A percentile compares a stretch with the other conserved stretches of the same genome.
Evolutionary conservation across 2,797 vertebrate genomes (phyloP).

Genomic region (Lutjanus campechanus): DNA sequence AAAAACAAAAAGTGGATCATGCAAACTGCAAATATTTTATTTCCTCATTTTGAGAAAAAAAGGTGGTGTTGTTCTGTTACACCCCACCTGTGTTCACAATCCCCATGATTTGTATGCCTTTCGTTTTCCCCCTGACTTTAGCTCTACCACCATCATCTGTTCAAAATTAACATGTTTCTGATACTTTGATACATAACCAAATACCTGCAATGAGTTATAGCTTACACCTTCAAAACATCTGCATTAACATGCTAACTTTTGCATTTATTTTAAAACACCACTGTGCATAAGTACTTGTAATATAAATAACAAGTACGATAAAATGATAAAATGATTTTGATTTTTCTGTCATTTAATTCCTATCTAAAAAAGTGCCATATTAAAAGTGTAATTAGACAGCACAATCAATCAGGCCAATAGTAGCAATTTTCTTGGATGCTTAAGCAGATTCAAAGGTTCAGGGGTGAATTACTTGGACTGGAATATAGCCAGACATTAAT

Average conservation of each 20-base stretch:
- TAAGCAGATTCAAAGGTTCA: slow-evolving; percentile 23
- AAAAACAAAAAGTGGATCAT: too few species aligned
- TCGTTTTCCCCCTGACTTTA: not conserved
- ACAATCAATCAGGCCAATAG: slow-evolving; percentile 1
- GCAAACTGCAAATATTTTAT: too few species aligned
- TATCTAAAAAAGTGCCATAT: not conserved
- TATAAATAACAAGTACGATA: not conserved
- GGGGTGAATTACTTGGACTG: slow-evolving; percentile 29
- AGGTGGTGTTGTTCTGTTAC: too few species aligned
- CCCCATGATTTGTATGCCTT: not conserved
- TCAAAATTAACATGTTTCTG: not conserved
- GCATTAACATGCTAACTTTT: too few species aligned
- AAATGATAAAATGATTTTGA: too few species aligned
- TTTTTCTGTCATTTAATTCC: not conserved
- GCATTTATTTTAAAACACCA: too few species aligned
- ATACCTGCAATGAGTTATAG: too few species aligned
- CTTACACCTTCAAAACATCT: too few species aligned
- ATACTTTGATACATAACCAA: not conserved
- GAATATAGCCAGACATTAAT: slow-evolving; percentile 33
- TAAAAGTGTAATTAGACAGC: slow-evolving; percentile 17
- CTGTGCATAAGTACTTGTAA: too few species aligned
- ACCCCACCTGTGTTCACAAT: too few species aligned
- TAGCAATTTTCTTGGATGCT: slow-evolving; percentile 21
- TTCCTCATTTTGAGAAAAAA: too few species aligned
- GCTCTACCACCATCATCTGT: not conserved